Conservation (phyloP, 2,113 vertebrate species). For the Motacilla tschutschensis region DNA sequence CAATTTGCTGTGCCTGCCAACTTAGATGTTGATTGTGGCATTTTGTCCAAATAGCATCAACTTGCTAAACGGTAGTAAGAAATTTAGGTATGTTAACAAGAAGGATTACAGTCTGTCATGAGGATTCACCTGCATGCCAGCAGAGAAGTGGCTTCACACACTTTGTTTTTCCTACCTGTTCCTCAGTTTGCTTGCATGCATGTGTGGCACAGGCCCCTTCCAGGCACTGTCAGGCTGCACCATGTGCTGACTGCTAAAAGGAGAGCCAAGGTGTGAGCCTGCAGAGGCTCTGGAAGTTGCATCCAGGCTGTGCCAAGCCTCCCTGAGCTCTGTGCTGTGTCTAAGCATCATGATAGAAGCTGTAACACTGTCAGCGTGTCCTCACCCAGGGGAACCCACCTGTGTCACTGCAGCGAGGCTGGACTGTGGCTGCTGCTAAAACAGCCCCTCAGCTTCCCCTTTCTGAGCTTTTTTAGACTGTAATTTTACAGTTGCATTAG, state of each 20-base stretch:
- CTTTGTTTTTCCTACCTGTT: background rate
- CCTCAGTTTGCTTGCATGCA: background rate
- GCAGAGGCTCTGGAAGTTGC: background rate
- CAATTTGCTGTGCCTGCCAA: slow-evolving; percentile 16
- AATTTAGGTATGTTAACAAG: background rate
- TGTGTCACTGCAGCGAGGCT: background rate
- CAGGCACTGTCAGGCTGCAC: background rate
- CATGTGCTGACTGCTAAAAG: background rate
- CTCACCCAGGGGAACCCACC: background rate
- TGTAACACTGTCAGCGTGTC: fast-evolving
- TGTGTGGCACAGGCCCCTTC: background rate
- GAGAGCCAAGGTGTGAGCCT: background rate
- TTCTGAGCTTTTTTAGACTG: background rate
- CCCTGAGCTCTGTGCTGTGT: background rate
- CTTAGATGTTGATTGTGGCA: slow-evolving; percentile 19
- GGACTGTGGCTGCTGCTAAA: background rate
- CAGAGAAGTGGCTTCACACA: background rate
- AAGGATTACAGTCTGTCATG: background rate
- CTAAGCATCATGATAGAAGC: background rate
- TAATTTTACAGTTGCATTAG: background rate
- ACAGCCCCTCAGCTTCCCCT: background rate
- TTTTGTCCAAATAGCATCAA: slow-evolving; percentile 15
- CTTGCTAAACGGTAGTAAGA: background rate
- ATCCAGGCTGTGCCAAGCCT: background rate
- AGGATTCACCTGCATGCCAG: background rate